Base-by-base conservation (phyloP, 2,113 vertebrate species). In the Notothenia coriiceps region DNA sequence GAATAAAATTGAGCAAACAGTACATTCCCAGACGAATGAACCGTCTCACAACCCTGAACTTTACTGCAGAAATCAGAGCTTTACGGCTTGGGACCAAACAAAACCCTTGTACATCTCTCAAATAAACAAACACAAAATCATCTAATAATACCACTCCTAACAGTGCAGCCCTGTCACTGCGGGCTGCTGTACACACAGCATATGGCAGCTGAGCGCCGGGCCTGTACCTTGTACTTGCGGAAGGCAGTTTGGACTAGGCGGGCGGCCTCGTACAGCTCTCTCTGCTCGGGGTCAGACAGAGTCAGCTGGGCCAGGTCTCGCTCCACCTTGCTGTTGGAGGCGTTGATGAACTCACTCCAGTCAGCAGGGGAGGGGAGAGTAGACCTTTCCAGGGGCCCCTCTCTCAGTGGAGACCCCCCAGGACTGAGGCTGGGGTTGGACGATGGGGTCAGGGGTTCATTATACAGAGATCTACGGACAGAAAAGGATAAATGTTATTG, bases 181-280 rank as follows among this genome's bases (percentile, higher is more conserved):
- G n/a, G 76, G 61, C 73, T 47, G 82, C 76, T 77, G 63, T 2
- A 43, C 75, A 80, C 71, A 82, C 79, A 84, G 75, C 77, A 56
- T 60, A 56, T 61, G 79, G 66, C 83, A 75, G 88, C 90, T 59
- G 77, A 88, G 77, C 50, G 40, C 85, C 80, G 13, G 88, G 88
- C 79, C 91, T 93, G 40, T 95, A 99, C 98, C 97, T 99, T 99
- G 86, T 98, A 99, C 92, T 98, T 99, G 93, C 97, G 97, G 96
- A 99, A 99, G 91, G 97, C 97, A 33, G 97, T 98, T 95, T 99
- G 98, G 93, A 99, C 98, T 47, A 99, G 96, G 84, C 97, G 96
- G 92, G 98, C 98, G 1, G 98, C 98, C 91, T 99, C 97, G 4
- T 99, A 99, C 83, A 99, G 96, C 85, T 99, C 98, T 91, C 98